Evolutionary conservation across 2,888 invertebrate species (phyloP), one percentile per base, ranked within the genome.

Genomic region (Tortrix viridana): DNA sequence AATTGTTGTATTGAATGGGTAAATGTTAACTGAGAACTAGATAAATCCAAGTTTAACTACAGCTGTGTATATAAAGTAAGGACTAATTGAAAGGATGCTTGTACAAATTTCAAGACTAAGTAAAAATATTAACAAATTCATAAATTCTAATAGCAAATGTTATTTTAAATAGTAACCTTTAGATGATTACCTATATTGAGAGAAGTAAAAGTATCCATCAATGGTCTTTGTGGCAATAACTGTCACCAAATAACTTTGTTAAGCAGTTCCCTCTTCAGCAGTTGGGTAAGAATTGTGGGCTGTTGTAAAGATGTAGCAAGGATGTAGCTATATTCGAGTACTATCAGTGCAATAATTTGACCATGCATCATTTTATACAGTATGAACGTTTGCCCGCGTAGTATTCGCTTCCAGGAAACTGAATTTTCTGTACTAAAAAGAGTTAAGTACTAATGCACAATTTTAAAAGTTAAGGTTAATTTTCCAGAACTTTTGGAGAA

Each of bases 101-200:
- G 88, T 90, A 89, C 89, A 89, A 89, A 88, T 84, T 77, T 83
- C 80, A 88, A 89, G 89, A 89, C 89, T 90, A n/a, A n/a, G 89
- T 85, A 84, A 82, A 82, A 63, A 47, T 46, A 57, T 53, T 47
- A 53, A 63, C 62, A 62, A 62, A 62, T 52, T 52, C 52, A 44
- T 63, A 63, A 63, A 63, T 63, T 63, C 63, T 63, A 53, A 63
- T 53, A 43, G 47, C 57, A 57, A 57, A 41, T 63, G 62, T 62
- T 57, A 57, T 50, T 62, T 56, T 57, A 57, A 56, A 41, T 63
- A 63, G 57, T 57, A 52, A 19, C 32, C 50, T 38, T 54, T 37
- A 37, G 48, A 38, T 52, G 18, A 47, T 38, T 16, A 49, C 44
- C n/a, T n/a, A n/a, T n/a, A 50, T 20, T 47, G 22, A 12, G 38